Percentiles rank a stretch among this genome's conserved stretches.
Conservation (phyloP, 2,797 vertebrate genomes). For the Eulemur mongoz region DNA sequence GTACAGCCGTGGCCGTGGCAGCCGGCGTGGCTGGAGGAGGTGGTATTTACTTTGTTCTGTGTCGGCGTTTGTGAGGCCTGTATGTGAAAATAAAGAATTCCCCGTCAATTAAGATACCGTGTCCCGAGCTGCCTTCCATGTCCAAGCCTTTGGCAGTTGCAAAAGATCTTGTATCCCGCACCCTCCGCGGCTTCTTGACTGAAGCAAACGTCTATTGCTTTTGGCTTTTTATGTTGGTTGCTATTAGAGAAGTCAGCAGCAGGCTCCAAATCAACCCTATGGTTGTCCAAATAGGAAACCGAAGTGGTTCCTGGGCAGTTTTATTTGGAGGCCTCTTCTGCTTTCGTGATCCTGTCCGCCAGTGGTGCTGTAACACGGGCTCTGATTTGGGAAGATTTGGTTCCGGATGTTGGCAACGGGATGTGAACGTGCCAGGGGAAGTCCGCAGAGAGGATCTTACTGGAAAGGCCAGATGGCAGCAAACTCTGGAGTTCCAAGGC, state of each 20-base stretch:
- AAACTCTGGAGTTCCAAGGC: constrained; percentile 53
- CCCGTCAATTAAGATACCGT: background rate
- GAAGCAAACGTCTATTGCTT: constrained; percentile 36
- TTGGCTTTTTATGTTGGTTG: background rate
- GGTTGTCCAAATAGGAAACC: background rate
- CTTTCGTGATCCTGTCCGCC: constrained; percentile 12
- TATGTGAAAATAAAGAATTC: background rate
- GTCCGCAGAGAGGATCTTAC: background rate
- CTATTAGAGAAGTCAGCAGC: constrained; percentile 31
- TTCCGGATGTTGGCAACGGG: constrained; percentile 24
- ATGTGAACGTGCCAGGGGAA: constrained; percentile 39
- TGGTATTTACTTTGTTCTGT: background rate
- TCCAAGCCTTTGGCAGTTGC: background rate
- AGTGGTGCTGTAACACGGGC: background rate
- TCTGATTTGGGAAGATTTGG: constrained; percentile 43
- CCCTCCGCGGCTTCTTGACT: background rate
- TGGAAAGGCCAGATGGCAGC: constrained; percentile 50
- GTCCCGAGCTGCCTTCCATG: background rate
- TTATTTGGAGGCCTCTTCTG: background rate
- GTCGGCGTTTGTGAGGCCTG: background rate
- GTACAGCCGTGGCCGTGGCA: background rate
- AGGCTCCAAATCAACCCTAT: constrained; percentile 53
- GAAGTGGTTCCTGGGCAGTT: background rate
- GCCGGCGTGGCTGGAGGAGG: background rate
- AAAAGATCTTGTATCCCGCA: background rate